These are phyloP conservation scores for Caenorhabditis sp. DNA, from an alignment of 2,888 invertebrate species.

Conservation along the genomic window DNA sequence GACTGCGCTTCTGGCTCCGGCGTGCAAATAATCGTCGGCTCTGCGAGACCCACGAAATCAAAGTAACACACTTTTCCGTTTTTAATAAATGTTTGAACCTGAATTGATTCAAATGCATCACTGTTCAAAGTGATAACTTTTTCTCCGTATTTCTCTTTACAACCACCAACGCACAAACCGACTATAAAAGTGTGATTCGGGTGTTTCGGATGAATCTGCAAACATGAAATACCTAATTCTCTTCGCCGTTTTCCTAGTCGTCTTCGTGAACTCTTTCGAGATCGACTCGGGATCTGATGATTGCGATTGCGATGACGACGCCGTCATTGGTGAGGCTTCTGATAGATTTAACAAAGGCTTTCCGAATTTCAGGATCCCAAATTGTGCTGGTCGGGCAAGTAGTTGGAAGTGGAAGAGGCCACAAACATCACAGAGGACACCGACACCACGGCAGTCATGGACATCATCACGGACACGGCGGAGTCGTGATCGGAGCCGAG, in stretches of 20 bases:
- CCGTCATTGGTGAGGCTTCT: background rate
- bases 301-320: background rate
- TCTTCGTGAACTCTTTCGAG: background rate
- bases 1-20: background rate
- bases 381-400: background rate
- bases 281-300: background rate
- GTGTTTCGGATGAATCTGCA: background rate
- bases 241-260: background rate
- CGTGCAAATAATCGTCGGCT: background rate
- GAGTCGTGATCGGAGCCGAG: background rate
- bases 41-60: background rate
- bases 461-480: background rate
- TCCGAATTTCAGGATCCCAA: no score
- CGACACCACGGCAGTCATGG: background rate
- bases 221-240: conserved; percentile 4
- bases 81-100: no score
- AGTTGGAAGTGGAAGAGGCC: background rate
- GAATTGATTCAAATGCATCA: background rate
- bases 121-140: background rate
- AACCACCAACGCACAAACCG: background rate
- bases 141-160: background rate
- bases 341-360: background rate
- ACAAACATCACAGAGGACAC: background rate
- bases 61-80: no score
- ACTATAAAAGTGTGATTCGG: background rate